Conservation (phyloP, 1,140 invertebrate species). For the Myzus persicae region DNA sequence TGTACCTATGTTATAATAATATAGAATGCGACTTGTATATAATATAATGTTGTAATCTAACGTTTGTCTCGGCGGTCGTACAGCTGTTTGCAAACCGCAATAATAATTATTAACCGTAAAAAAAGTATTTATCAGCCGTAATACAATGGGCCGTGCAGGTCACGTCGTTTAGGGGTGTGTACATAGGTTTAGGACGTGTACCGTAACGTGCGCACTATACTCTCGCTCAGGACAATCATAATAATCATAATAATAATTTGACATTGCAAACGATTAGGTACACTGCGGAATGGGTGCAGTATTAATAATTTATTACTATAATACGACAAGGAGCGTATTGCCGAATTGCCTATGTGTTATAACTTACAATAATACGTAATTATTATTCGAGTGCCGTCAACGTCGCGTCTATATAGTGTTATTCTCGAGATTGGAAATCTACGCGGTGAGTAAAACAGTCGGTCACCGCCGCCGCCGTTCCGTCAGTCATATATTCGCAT, state of each 20-base stretch:
- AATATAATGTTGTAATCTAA: not conserved
- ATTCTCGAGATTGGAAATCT: conserved; percentile 6
- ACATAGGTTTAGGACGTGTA: not conserved
- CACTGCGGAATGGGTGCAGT: not conserved
- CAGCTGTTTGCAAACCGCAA: not conserved
- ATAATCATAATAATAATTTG: conserved; percentile 12
- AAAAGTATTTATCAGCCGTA: not conserved
- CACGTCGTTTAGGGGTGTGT: not conserved
- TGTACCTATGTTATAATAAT: not conserved
- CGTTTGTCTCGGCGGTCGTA: not conserved
- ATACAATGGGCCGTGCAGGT: not conserved
- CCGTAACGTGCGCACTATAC: not conserved
- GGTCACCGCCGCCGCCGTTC: not conserved
- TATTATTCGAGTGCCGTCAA: not conserved
- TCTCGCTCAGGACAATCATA: not conserved
- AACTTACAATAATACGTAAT: not conserved
- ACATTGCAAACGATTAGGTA: not conserved
- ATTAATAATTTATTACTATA: not conserved
- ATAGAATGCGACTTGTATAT: not conserved
- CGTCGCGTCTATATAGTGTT: not conserved
- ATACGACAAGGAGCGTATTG: not conserved
- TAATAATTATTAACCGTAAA: not conserved
- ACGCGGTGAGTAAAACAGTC: conserved; percentile 21
- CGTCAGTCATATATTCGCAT: conserved; percentile 32
- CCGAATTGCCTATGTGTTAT: not conserved